Base-by-base conservation (phyloP, 2,888 invertebrate genomes). In the Phania funesta region DNA sequence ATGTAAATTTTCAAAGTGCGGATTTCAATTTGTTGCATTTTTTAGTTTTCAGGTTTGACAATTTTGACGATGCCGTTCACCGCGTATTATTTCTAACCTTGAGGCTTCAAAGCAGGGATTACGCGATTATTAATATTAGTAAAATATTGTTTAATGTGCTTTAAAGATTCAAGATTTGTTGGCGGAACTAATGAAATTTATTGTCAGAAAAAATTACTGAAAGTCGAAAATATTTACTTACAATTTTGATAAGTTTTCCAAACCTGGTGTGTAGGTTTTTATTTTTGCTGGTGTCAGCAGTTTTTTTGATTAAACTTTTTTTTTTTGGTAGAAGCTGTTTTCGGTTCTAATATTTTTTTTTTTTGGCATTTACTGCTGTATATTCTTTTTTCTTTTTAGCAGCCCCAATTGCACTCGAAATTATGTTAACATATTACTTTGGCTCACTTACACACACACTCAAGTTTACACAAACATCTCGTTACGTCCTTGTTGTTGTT, bases 401-500 rank as follows among this genome's bases (percentile, higher is more conserved):
- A 70, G 46, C 35, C 68, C 35, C 62, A 62, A 77, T 77, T 70
- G 62, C 62, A 78, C 41, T 65, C 65, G 58, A 71, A 78, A 71
- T 78, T 65, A 71, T 78, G 64, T 78, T 71, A 78, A 71, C 70
- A 78, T 58, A 78, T 78, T 78, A 78, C 78, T 78, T 71, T 64
- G 78, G 54, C 71, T 71, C 71, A 68, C 41, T 54, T 58, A 13
- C 7, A 22, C 29, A 20, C 16, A 32, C 3, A 56, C 24, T 29
- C n/a, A 16, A 38, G 11, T 4, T n/a, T 1, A 26, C 3, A 65
- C 13, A 67, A 32, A 13, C 54, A 70, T 65, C 38, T 38, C 41
- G 32, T 54, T 60, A 46, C 6, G 44, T 58, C 3, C 38, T 26
- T 48, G 13, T 35, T 48, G n/a, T 24, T 41, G 48, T 16, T 48